Evolutionary conservation across 2,888 invertebrate genomes (phyloP).

Genomic region (Aleiodes leptofemur): DNA sequence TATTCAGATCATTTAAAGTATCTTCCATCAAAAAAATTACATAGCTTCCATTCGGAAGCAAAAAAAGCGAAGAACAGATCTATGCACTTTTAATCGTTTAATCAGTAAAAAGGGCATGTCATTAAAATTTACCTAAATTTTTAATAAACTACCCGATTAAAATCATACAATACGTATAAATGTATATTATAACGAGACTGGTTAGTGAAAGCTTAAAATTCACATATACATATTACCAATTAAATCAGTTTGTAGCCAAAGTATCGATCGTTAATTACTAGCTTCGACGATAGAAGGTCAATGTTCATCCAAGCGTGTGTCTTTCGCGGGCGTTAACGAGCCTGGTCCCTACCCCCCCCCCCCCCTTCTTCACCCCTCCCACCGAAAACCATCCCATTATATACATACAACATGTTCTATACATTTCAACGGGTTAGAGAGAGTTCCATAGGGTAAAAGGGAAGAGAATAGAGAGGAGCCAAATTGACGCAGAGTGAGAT

Average conservation of each 20-base stretch:
- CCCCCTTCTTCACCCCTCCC: neutral
- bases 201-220: constrained; percentile 4
- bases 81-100: too few species aligned
- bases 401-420: neutral
- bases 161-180: neutral
- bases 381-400: neutral
- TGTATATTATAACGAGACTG: neutral
- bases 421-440: neutral
- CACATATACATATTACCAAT: constrained; percentile 36
- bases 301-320: constrained; percentile 40
- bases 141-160: neutral
- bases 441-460: neutral
- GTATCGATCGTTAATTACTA: constrained; percentile 48
- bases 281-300: constrained; percentile 42
- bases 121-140: neutral
- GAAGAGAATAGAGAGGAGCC: neutral
- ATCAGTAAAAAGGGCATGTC: neutral
- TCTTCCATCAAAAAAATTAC: too few species aligned
- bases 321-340: constrained; percentile 40
- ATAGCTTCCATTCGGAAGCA: too few species aligned
- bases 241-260: constrained; percentile 25
- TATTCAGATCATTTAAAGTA: too few species aligned
- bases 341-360: neutral
- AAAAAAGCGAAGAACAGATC: too few species aligned
- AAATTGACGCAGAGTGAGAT: neutral